Evolutionary conservation across 2,113 vertebrate species (phyloP).

Genomic region (Cnemophilus loriae): DNA sequence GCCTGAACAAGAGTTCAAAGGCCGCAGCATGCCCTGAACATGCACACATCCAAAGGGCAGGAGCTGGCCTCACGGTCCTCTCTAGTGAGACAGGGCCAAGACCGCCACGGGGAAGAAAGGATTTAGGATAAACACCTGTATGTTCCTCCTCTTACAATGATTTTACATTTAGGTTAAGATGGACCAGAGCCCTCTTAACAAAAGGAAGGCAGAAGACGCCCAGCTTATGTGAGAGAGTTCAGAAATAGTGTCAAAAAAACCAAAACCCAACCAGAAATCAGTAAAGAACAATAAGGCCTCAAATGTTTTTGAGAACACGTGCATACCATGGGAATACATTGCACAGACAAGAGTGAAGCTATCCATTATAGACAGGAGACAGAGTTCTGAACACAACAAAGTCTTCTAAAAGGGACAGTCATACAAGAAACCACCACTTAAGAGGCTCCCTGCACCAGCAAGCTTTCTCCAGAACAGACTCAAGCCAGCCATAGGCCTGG

Average conservation of each 20-base stretch:
- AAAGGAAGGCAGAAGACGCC: neutral
- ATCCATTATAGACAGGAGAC: neutral
- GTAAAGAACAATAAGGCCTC: neutral
- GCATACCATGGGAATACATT: neutral
- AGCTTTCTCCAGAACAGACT: neutral
- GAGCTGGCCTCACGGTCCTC: neutral
- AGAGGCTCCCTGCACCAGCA: neutral
- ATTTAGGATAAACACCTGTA: neutral
- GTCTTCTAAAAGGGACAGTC: neutral
- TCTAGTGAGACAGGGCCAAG: neutral
- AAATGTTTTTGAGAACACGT: neutral
- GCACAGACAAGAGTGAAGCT: neutral
- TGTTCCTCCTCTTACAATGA: neutral
- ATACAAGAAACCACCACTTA: neutral
- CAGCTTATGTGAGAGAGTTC: neutral
- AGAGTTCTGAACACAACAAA: neutral
- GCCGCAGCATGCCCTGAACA: neutral
- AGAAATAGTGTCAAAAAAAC: neutral
- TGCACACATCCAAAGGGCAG: neutral
- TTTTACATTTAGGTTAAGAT: neutral
- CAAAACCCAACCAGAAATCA: neutral
- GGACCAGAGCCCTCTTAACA: neutral
- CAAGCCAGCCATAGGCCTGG: neutral
- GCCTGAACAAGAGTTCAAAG: constrained; percentile 39
- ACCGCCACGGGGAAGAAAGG: neutral